A percentile compares a stretch with the other conserved stretches of the same genome.
Evolutionary conservation across 2,113 vertebrate species (phyloP).

Genomic region (Puntigrus tetrazona): DNA sequence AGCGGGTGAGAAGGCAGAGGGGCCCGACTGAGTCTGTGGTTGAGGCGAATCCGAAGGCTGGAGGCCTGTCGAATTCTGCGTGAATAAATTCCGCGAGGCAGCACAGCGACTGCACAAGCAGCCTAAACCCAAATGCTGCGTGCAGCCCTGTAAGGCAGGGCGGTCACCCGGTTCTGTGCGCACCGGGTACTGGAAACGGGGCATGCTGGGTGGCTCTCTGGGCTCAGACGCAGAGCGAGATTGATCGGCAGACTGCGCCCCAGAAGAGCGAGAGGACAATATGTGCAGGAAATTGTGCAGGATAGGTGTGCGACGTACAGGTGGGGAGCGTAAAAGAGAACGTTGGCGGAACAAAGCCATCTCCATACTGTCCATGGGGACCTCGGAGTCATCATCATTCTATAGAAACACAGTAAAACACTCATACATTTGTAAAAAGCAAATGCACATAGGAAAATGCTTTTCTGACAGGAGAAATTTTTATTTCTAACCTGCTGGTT

Average conservation of each 20-base stretch:
- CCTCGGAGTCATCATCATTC: constrained; percentile 95
- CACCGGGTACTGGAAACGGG: constrained; percentile 83
- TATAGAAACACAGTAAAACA: constrained; percentile 59
- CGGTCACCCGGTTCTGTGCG: constrained; percentile 82
- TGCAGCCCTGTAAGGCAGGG: constrained; percentile 87
- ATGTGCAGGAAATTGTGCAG: constrained; percentile 99
- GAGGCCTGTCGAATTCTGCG: constrained; percentile 77
- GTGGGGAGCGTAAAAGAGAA: constrained; percentile 91
- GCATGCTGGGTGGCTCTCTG: constrained; percentile 76
- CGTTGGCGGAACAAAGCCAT: constrained; percentile 94
- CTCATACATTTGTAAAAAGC: neutral
- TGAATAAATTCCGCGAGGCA: constrained; percentile 76
- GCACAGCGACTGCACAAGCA: constrained; percentile 95
- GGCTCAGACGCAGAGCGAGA: constrained; percentile 81
- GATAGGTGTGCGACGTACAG: constrained; percentile 94
- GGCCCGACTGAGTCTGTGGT: constrained; percentile 67
- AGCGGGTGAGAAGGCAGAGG: constrained; percentile 76
- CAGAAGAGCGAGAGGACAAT: constrained; percentile 92
- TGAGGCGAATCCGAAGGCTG: constrained; percentile 70
- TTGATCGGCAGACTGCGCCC: constrained; percentile 85
- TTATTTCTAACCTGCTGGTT: constrained; percentile 89
- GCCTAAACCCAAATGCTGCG: constrained; percentile 93
- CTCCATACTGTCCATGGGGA: constrained; percentile 94
- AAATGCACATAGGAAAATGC: neutral
- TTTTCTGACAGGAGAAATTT: neutral